Conservation (phyloP, 2,797 vertebrate genomes). For the Iguana delicatissima region DNA sequence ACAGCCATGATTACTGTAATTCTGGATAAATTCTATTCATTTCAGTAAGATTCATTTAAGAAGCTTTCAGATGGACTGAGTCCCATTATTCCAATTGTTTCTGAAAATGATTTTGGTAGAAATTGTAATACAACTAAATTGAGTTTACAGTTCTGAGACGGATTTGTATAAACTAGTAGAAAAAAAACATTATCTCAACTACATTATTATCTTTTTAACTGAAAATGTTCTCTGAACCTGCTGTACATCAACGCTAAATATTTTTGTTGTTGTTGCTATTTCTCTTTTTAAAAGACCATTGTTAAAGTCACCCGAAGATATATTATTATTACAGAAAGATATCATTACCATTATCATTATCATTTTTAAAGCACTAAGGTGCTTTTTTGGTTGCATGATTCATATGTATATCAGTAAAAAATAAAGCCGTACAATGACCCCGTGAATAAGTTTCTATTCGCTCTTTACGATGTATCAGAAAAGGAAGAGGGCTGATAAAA, state of each 20-base stretch:
- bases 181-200: conserved; percentile 26
- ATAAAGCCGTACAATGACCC: conserved; percentile 60
- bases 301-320: conserved; percentile 52
- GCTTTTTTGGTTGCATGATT: conserved; percentile 60
- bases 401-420: conserved; percentile 7
- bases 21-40: neutral
- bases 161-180: neutral
- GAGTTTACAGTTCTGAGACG: neutral
- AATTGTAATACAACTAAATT: conserved; percentile 1
- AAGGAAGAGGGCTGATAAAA: conserved; percentile 68
- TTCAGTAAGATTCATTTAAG: neutral
- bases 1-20: neutral
- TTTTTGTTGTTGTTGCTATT: neutral
- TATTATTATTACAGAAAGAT: conserved; percentile 1
- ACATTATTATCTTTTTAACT: conserved; percentile 28
- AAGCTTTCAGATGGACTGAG: conserved; percentile 9
- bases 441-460: conserved; percentile 53
- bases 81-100: conserved; percentile 12
- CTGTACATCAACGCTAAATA: conserved; percentile 4
- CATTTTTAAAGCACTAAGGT: conserved; percentile 49
- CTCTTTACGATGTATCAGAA: conserved; percentile 47
- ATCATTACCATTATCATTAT: no score
- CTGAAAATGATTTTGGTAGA: neutral
- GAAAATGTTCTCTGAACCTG: conserved; percentile 31
- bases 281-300: conserved; percentile 36